phyloP scores from a whole-genome alignment of 1,140 invertebrate genomes.

The Paralvinella palmiformis region DNA sequence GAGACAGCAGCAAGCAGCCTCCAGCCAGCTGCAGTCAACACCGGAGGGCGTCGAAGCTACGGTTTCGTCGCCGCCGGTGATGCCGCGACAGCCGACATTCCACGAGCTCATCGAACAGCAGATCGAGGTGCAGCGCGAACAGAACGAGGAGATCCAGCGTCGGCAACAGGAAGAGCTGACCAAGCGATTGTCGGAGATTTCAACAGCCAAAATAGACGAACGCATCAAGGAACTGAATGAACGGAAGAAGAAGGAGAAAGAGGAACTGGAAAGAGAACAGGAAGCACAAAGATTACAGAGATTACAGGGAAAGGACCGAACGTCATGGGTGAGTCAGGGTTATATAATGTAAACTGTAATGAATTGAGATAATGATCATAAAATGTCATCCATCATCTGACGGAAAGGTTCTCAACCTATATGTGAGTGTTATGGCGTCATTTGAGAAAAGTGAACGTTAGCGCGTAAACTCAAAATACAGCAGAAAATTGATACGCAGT shows the following conservation, averaged over 20 bases:
- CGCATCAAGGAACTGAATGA: slow-evolving; percentile 10
- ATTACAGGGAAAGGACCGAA: slow-evolving; percentile 28
- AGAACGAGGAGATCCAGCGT: slow-evolving; percentile 31
- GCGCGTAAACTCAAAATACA: too few relatives aligned
- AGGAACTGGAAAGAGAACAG: slow-evolving; percentile 32
- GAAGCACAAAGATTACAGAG: slow-evolving; percentile 28
- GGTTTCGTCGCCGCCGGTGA: slow-evolving; percentile 18
- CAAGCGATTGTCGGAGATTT: slow-evolving; percentile 16
- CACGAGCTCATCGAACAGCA: slow-evolving; percentile 47
- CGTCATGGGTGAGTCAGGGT: slow-evolving; percentile 1
- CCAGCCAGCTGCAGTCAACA: slow-evolving; percentile 19
- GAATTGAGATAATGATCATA: too few relatives aligned
- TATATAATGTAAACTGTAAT: too few relatives aligned
- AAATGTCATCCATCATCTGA: too few relatives aligned
- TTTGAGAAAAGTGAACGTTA: too few relatives aligned
- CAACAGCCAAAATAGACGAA: slow-evolving; percentile 12
- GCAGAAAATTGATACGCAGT: too few relatives aligned
- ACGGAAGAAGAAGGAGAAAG: neutral
- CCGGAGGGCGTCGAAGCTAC: too few relatives aligned
- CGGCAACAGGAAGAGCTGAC: slow-evolving; percentile 10
- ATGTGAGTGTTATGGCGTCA: too few relatives aligned
- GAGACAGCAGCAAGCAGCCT: slow-evolving; percentile 41
- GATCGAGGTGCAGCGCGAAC: slow-evolving; percentile 36
- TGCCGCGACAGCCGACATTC: slow-evolving; percentile 35
- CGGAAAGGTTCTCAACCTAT: too few relatives aligned